Percentiles rank a stretch among this genome's conserved stretches.
phyloP scores from a whole-genome alignment of 2,888 invertebrate species.

The Pollenia griseotomentosa region DNA sequence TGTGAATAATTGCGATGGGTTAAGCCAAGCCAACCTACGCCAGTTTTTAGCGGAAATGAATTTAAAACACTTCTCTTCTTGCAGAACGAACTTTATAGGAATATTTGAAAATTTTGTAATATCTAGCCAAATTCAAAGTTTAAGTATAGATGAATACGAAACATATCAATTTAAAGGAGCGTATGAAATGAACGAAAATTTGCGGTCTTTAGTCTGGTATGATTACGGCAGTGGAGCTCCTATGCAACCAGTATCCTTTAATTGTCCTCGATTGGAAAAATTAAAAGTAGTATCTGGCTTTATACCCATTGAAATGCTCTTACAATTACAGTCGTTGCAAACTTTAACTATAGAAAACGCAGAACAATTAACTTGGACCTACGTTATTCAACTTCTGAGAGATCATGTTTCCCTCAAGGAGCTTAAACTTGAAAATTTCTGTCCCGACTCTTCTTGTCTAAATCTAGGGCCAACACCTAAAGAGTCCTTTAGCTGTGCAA shows the following conservation, averaged over 20 bases:
- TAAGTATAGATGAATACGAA: conserved; percentile 6
- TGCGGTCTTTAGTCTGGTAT: not conserved
- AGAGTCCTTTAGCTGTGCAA: too few relatives aligned
- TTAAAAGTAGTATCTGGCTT: not conserved
- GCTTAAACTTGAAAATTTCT: too few relatives aligned
- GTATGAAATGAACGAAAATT: not conserved
- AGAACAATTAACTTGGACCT: not conserved
- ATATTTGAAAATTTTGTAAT: conserved; percentile 19
- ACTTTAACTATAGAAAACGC: not conserved
- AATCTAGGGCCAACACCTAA: too few relatives aligned
- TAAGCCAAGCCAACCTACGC: conserved; percentile 12
- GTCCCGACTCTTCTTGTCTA: too few relatives aligned
- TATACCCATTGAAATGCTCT: not conserved
- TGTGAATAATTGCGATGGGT: conserved; percentile 14
- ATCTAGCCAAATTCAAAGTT: conserved; percentile 1
- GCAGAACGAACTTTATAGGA: conserved; percentile 13
- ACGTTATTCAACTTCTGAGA: not conserved
- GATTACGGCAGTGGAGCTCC: not conserved
- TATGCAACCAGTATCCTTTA: not conserved
- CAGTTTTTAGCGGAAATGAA: conserved; percentile 21
- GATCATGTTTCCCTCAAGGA: not conserved
- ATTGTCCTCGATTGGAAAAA: not conserved
- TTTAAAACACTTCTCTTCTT: conserved; percentile 17
- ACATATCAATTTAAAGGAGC: conserved; percentile 26
- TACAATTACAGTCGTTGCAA: not conserved